Base-by-base conservation (phyloP, 1,140 invertebrate genomes). In the Drosophila tsacasi region DNA sequence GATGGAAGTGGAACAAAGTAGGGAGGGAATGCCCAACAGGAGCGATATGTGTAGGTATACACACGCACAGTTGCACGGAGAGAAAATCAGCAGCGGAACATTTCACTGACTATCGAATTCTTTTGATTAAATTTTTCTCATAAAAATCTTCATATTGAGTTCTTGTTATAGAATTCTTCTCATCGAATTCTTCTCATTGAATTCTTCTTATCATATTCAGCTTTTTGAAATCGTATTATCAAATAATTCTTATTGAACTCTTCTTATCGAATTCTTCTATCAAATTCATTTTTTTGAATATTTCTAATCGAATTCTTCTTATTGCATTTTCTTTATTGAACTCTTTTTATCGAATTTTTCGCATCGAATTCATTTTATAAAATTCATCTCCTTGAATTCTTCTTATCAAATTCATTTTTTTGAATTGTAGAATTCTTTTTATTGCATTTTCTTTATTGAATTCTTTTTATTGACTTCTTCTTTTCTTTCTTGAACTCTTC, bases 1-100 rank as follows among this genome's bases (percentile, higher is more conserved):
- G 21, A 15, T 40, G 62, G 37, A 35, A 50, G 23, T 65, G 52
- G 32, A 55, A 42, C 46, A 42, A 42, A 52, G 42, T 59, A 17
- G 42, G 65, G 35, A 65, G 46, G 27, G 32, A 69, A 12, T 32
- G 35, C n/a, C 32, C 17, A 32, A 23, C 27, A 19, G 49, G 25
- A 32, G 32, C 27, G 65, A 30, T 30, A 23, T 27, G 44, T 57
- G 46, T 25, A 35, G n/a, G 30, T 35, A 52, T 62, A 58, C 32
- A 57, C 21, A 40, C 35, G n/a, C 37, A 32, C 19, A 49, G 19
- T 19, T 50, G 27, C 65, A 68, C 65, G 7, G 21, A 25, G 12
- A 50, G 19, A 61, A 52, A 52, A 30, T 32, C 0, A 27, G 5
- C 17, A 6, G 49, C 0, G 17, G 27, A 27, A 27, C 3, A 49